A percentile compares a stretch with the other conserved stretches of the same genome.
Conservation (phyloP, 2,797 vertebrate species). For the Neomorphus geoffroyi region DNA sequence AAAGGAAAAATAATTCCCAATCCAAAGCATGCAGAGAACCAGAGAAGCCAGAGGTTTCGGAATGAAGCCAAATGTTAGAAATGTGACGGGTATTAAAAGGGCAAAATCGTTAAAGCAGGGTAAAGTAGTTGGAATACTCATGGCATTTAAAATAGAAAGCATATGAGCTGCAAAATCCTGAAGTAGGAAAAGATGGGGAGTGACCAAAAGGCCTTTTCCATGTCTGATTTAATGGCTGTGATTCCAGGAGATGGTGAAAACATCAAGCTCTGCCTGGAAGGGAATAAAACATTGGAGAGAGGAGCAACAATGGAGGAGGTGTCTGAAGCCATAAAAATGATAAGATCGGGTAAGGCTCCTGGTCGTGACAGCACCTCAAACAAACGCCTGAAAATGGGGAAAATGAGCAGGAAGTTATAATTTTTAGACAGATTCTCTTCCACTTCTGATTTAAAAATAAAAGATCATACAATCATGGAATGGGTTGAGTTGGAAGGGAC, state of each 20-base stretch:
- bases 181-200: not conserved
- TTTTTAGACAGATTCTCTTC: not conserved
- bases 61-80: not conserved
- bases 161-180: not conserved
- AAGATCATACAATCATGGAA: too few relatives aligned
- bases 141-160: not conserved
- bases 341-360: constrained; percentile 45
- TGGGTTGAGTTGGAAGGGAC: too few relatives aligned
- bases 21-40: not conserved
- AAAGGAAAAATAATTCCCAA: not conserved
- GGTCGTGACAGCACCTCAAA: not conserved
- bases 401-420: not conserved
- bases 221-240: not conserved
- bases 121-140: not conserved
- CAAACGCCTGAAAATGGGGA: not conserved
- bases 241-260: constrained; percentile 42
- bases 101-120: not conserved
- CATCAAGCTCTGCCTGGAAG: constrained; percentile 45
- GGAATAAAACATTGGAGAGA: constrained; percentile 50
- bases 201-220: not conserved
- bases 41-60: not conserved
- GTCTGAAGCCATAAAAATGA: constrained; percentile 34
- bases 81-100: not conserved
- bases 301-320: constrained; percentile 66
- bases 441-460: not conserved